These are phyloP conservation scores for Parnassius mnemosyne DNA, from an alignment of 2,888 invertebrate species.

Conservation along the genomic window DNA sequence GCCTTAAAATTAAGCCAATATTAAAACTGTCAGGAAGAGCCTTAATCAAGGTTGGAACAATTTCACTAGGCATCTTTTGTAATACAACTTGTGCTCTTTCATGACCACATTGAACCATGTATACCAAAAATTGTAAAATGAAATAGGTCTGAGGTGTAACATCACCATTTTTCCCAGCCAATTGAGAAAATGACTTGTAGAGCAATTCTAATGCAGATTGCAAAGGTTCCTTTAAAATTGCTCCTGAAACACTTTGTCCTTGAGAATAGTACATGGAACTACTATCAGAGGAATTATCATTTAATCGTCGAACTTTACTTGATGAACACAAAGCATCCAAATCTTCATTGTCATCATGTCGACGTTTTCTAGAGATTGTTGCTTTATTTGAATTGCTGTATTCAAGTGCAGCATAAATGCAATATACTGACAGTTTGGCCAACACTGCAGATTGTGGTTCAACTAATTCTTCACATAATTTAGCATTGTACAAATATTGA, in stretches of 20 bases:
- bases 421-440: conserved; percentile 87
- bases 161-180: conserved; percentile 86
- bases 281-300: conserved; percentile 82
- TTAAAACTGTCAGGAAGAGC: conserved; percentile 89
- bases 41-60: conserved; percentile 90
- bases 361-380: conserved; percentile 79
- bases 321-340: conserved; percentile 80
- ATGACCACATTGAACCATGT: conserved; percentile 88
- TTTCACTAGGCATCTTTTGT: conserved; percentile 86
- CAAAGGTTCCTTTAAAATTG: conserved; percentile 82
- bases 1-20: conserved; percentile 85
- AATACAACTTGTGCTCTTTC: conserved; percentile 86
- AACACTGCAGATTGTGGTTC: conserved; percentile 90
- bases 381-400: conserved; percentile 71
- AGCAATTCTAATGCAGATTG: conserved; percentile 83
- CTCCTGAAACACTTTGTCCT: conserved; percentile 49
- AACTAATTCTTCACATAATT: conserved; percentile 84
- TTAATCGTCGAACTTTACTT: conserved; percentile 82
- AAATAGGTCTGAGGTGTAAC: conserved; percentile 92
- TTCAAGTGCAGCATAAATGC: conserved; percentile 86
- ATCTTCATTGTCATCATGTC: conserved; percentile 82
- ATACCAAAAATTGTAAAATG: conserved; percentile 87
- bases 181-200: conserved; percentile 86
- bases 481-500: conserved; percentile 85
- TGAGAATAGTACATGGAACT: conserved; percentile 73